Evolutionary conservation across 2,888 invertebrate species (phyloP).

Genomic region (Bhutanitis thaidina): DNA sequence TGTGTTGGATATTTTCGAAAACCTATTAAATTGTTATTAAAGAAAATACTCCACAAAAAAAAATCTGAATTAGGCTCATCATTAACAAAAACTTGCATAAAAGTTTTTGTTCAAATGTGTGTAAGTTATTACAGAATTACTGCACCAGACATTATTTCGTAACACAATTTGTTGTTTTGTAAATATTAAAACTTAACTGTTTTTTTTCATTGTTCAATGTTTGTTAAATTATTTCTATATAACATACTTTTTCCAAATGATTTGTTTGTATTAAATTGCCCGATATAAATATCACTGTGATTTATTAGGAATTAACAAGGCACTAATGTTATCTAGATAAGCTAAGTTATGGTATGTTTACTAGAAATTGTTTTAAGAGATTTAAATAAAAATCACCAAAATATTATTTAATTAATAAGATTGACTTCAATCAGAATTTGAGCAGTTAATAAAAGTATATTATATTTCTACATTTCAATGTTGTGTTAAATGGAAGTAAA

Average conservation of each 20-base stretch:
- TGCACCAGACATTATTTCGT: not conserved
- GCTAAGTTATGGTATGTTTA: slow-evolving; percentile 22
- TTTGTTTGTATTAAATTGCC: not conserved
- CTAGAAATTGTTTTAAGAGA: not conserved
- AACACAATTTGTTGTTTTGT: not conserved
- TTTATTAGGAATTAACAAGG: slow-evolving; percentile 23
- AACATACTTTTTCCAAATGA: not conserved
- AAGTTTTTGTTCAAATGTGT: no score
- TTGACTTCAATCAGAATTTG: not conserved
- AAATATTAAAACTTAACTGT: not conserved
- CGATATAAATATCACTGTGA: slow-evolving; percentile 24
- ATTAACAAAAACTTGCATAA: no score
- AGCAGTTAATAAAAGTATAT: not conserved
- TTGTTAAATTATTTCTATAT: no score
- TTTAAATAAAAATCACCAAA: not conserved
- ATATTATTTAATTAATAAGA: slow-evolving; percentile 32
- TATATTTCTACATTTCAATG: not conserved
- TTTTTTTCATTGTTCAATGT: no score
- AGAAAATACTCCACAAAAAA: no score
- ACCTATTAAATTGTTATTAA: no score
- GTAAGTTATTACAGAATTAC: not conserved
- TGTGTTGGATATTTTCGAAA: no score
- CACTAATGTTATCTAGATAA: slow-evolving; percentile 25
- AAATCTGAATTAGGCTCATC: no score
- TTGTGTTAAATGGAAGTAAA: not conserved